A percentile compares a stretch with the other conserved stretches of the same genome.
phyloP scores from a whole-genome alignment of 23 tunicate species.

The Styela plicata region DNA sequence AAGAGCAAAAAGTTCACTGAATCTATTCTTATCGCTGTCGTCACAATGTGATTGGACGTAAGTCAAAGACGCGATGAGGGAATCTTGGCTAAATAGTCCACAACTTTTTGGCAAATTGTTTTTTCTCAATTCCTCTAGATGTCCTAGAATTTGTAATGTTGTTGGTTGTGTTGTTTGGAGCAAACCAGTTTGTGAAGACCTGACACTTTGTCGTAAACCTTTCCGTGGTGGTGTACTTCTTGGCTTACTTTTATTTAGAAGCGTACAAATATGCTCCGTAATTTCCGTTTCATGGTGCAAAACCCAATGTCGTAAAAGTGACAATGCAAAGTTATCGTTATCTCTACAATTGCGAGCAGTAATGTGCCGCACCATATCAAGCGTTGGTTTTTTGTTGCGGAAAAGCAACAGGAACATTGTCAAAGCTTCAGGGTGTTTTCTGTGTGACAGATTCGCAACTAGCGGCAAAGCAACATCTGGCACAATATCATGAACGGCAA shows the following conservation, averaged over 20 bases:
- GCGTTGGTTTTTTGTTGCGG: conserved; percentile 59
- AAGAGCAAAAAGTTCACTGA: conserved; percentile 77
- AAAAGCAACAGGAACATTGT: conserved; percentile 61
- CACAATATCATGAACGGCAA: conserved; percentile 66
- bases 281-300: conserved; percentile 54
- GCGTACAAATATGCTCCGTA: conserved; percentile 58
- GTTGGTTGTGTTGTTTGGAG: conserved; percentile 61
- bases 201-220: conserved; percentile 66
- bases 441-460: conserved; percentile 47
- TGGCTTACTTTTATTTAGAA: conserved; percentile 64
- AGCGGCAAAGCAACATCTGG: conserved; percentile 73
- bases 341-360: conserved; percentile 71
- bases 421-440: conserved; percentile 78
- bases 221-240: conserved; percentile 80
- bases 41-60: conserved; percentile 79
- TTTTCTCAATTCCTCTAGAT: conserved; percentile 81
- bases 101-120: conserved; percentile 54
- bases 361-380: conserved; percentile 76
- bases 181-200: conserved; percentile 27
- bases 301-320: conserved; percentile 91
- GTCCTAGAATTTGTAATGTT: conserved; percentile 62
- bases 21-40: conserved; percentile 65
- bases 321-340: conserved; percentile 75
- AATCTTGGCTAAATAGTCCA: conserved; percentile 60
- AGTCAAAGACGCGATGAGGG: conserved; percentile 74